Percentiles rank a stretch among this genome's conserved stretches.
Evolutionary conservation across 2,888 invertebrate genomes (phyloP).

Genomic region (Congeria kusceri): DNA sequence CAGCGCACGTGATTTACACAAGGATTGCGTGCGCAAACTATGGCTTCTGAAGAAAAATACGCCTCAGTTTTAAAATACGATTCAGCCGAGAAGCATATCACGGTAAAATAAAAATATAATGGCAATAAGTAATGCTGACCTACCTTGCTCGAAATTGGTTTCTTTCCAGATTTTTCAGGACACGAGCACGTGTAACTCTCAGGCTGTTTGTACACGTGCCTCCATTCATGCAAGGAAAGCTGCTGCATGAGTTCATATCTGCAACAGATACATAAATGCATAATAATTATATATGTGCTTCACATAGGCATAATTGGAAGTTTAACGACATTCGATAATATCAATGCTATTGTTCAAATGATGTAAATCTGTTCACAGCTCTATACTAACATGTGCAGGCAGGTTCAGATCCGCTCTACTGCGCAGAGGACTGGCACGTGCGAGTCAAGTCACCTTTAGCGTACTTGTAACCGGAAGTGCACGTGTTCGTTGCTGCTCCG

Average conservation of each 20-base stretch:
- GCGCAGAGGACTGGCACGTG: slow-evolving; percentile 4
- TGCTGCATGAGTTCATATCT: slow-evolving; percentile 2
- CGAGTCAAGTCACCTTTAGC: background rate
- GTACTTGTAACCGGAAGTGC: slow-evolving; percentile 1
- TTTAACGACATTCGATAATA: no score
- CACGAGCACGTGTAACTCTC: background rate
- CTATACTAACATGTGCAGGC: slow-evolving; percentile 13
- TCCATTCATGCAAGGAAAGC: background rate
- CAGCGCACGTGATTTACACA: background rate
- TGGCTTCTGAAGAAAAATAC: background rate
- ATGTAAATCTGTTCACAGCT: no score
- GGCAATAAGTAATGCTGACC: background rate
- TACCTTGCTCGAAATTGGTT: background rate
- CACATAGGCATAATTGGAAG: no score
- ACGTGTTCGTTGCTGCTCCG: slow-evolving; percentile 14
- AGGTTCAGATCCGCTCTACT: slow-evolving; percentile 12
- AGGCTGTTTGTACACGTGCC: background rate
- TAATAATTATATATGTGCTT: no score
- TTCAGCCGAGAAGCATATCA: no score
- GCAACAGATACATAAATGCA: background rate
- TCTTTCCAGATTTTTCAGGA: background rate
- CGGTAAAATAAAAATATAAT: no score
- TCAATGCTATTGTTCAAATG: no score
- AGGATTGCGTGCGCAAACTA: slow-evolving; percentile 5
- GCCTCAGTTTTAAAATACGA: no score